Evolutionary conservation across 23 tunicate species (phyloP).

Genomic region (Corella eumyota): DNA sequence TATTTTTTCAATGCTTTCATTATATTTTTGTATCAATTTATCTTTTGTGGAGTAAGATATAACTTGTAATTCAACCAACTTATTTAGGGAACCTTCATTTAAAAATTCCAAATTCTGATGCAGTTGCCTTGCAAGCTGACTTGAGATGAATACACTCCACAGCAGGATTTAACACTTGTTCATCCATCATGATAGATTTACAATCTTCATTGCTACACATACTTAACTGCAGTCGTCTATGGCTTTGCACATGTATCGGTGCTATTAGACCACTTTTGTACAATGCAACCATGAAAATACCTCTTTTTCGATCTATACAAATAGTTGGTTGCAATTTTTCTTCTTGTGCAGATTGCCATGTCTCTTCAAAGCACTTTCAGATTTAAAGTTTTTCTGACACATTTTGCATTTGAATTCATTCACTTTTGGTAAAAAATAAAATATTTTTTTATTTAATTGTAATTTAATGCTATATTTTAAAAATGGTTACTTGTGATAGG

Average conservation of each 20-base stretch:
- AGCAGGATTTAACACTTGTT: neutral
- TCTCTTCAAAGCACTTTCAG: no score
- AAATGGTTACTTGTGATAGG: no score
- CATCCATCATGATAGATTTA: no score
- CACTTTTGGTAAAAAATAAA: no score
- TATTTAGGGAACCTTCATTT: neutral
- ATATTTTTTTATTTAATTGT: no score
- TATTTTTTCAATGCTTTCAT: neutral
- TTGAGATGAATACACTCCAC: neutral
- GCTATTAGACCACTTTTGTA: neutral
- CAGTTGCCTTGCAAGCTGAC: neutral
- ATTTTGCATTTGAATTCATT: no score
- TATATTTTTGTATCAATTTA: neutral
- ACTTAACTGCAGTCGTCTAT: neutral
- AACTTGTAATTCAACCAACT: no score
- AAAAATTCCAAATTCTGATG: neutral
- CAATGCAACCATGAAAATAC: neutral
- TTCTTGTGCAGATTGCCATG: no score
- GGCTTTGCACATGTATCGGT: neutral
- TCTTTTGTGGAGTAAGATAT: neutral
- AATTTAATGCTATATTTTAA: no score
- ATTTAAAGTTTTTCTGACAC: no score
- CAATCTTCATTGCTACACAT: no score
- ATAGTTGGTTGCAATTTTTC: no score
- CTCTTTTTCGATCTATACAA: neutral